phyloP scores from a whole-genome alignment of 2,797 vertebrate genomes.

The Phylloscopus collybita region DNA sequence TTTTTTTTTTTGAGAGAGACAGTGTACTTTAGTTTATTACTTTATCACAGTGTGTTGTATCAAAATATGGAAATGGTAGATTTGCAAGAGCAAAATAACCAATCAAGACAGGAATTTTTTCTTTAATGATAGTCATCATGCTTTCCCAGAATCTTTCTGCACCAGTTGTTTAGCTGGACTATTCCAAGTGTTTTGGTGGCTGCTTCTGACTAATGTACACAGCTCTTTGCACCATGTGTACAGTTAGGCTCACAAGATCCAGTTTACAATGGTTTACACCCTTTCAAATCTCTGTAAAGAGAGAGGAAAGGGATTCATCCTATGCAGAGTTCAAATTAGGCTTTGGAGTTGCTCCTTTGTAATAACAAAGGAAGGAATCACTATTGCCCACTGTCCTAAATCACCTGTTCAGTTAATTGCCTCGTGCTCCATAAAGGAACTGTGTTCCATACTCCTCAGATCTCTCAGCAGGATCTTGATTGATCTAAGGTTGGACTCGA shows the following conservation, averaged over 20 bases:
- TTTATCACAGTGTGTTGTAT: neutral
- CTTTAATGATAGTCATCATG: neutral
- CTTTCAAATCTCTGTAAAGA: neutral
- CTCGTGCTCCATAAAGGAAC: fast-evolving
- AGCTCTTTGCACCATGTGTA: neutral
- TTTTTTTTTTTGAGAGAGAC: neutral
- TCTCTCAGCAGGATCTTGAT: neutral
- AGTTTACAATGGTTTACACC: neutral
- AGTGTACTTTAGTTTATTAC: neutral
- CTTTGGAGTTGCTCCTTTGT: neutral
- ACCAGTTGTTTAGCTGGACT: neutral
- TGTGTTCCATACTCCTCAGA: neutral
- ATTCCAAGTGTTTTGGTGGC: neutral
- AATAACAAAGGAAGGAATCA: neutral
- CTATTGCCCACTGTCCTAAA: neutral
- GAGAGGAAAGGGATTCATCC: neutral
- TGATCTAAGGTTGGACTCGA: fast-evolving
- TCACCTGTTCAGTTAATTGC: neutral
- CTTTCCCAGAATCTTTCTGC: neutral
- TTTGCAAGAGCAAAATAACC: neutral
- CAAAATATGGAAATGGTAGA: neutral
- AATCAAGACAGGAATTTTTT: neutral
- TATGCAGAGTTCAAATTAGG: neutral
- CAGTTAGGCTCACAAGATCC: neutral
- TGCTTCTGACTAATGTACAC: neutral